Conservation (phyloP, 1,140 invertebrate genomes). For the Propsilocerus akamusi region DNA sequence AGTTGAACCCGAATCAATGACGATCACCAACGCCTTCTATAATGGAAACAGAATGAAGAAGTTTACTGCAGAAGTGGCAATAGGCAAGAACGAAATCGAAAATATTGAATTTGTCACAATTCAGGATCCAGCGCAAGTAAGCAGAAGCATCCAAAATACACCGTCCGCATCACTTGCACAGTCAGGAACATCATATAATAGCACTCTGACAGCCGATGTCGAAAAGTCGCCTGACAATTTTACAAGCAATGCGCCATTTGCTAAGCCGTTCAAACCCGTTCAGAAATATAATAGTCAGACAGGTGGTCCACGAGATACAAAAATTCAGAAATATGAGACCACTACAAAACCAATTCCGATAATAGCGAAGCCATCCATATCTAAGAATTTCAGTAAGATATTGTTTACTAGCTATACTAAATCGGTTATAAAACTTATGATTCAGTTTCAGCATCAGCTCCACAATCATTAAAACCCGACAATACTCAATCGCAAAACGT, state of each 20-base stretch:
- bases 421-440: not conserved
- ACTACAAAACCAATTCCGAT: not conserved
- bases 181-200: not conserved
- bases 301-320: too few species aligned
- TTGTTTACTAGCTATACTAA: too few species aligned
- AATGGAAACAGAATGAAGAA: slow-evolving; percentile 51
- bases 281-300: too few species aligned
- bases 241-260: too few species aligned
- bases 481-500: slow-evolving; percentile 16
- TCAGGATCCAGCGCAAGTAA: slow-evolving; percentile 7
- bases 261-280: too few species aligned
- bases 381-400: too few species aligned
- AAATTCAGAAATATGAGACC: not conserved
- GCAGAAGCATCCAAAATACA: not conserved
- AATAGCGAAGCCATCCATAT: too few species aligned
- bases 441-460: slow-evolving; percentile 6
- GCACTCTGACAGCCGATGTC: too few species aligned
- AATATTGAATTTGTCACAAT: slow-evolving; percentile 6
- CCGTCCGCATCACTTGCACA: not conserved
- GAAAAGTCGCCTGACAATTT: not conserved
- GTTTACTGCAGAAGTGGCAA: slow-evolving; percentile 32
- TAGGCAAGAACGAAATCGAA: slow-evolving; percentile 17
- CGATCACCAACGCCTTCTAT: slow-evolving; percentile 54
- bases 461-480: slow-evolving; percentile 13
- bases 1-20: slow-evolving; percentile 49